Evolutionary conservation across 2,113 vertebrate species (phyloP), one percentile per base, ranked within the genome.

Genomic region (Cynopterus brachyotis): DNA sequence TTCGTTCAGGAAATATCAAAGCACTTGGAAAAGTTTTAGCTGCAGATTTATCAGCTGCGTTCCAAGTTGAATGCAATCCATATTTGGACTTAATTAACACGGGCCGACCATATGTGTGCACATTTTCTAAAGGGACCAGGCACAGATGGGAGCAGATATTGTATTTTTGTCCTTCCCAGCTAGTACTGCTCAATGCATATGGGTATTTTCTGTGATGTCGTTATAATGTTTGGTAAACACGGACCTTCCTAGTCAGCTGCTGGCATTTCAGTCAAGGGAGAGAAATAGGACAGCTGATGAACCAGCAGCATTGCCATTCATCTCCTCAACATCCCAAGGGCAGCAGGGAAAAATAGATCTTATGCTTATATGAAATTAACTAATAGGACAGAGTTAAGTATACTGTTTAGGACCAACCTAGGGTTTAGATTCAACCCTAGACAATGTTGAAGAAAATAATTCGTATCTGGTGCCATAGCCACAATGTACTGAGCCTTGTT

Each of bases 41-140:
- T 87, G 37, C 83, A 97, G 87, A 96, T 94, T 86, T 78, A 88
- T 94, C 70, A 53, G 53, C 62, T 83, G n/a, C 53, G 91, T 53
- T 96, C 94, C 92, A 96, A 90, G 69, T 92, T 91, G 94, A 97
- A 96, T 88, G 60, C 26, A 87, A 75, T 96, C 83, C 96, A 96
- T 76, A 91, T 95, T 92, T 97, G 95, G 92, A 93, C 92, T 94
- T 97, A 87, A 97, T 97, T 97, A 96, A 95, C 93, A 97, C 70
- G 59, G 85, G 42, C 96, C 47, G 92, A 64, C 94, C 96, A 97
- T 94, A 95, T 96, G 95, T 53, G 75, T 81, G 55, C 87, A 92
- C 40, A 80, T 91, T 97, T 97, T 97, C 80, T 92, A 40, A 97
- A 96, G 76, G 86, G 82, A 95, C 73, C 64, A 93, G 73, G 80